Evolutionary conservation across 1,140 invertebrate genomes (phyloP).

Genomic region (Trigoniulus corallinus): DNA sequence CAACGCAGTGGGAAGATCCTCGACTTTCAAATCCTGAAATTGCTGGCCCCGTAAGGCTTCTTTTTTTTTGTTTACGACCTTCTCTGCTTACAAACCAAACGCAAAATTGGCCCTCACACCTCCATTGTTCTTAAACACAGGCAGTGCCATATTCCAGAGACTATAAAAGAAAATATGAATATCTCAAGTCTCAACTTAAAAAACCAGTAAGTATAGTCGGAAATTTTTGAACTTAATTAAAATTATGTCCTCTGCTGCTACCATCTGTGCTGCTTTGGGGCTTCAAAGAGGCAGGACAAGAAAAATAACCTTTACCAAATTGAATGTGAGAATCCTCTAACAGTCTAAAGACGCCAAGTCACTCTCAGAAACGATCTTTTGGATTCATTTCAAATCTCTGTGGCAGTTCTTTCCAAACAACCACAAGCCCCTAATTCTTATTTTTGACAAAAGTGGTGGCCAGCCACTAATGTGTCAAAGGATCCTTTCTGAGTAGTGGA

Average conservation of each 20-base stretch:
- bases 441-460: too few species aligned
- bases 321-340: too few species aligned
- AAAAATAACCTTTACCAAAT: too few species aligned
- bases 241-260: too few species aligned
- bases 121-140: conserved; percentile 27
- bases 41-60: conserved; percentile 60
- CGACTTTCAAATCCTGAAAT: conserved; percentile 88
- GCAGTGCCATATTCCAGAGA: conserved; percentile 94
- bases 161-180: conserved; percentile 98
- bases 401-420: not conserved
- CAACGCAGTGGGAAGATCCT: conserved; percentile 98
- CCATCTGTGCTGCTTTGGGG: too few species aligned
- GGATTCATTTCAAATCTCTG: not conserved
- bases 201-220: conserved; percentile 59
- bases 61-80: conserved; percentile 5
- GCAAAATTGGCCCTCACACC: too few species aligned
- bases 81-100: conserved; percentile 4
- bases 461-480: too few species aligned
- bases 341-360: too few species aligned
- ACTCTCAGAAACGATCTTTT: too few species aligned
- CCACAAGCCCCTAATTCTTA: too few species aligned
- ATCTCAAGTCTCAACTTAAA: conserved; percentile 84
- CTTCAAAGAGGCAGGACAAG: too few species aligned
- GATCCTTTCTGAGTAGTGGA: too few species aligned
- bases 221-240: conserved; percentile 1